Evolutionary conservation across 1,140 invertebrate genomes (phyloP).

Genomic region (Myzus persicae): DNA sequence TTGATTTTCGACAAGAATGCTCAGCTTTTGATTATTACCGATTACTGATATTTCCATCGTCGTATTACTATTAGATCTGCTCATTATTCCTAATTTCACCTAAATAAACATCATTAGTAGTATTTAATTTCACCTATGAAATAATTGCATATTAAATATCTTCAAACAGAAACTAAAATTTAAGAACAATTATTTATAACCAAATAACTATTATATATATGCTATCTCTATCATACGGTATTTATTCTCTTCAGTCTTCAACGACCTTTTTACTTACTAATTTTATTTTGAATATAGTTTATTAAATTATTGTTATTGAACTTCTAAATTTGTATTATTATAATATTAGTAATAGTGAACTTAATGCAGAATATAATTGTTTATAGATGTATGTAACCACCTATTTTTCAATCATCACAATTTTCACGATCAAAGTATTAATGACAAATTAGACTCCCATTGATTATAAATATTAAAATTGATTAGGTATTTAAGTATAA

Average conservation of each 20-base stretch:
- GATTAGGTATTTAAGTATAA: too few species aligned
- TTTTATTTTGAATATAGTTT: neutral
- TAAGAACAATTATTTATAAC: neutral
- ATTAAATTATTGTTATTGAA: neutral
- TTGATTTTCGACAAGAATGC: constrained; percentile 49
- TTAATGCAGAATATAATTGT: neutral
- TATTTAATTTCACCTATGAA: neutral
- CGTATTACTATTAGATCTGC: neutral
- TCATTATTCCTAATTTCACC: constrained; percentile 19
- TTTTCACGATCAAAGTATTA: neutral
- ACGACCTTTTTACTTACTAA: neutral
- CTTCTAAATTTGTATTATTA: neutral
- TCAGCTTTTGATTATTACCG: neutral
- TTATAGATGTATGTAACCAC: neutral
- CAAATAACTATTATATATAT: neutral
- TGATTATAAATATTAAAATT: too few species aligned
- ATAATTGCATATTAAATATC: neutral
- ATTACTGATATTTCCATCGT: neutral
- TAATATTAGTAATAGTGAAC: neutral
- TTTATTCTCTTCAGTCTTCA: neutral
- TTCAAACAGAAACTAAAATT: neutral
- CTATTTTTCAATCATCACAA: neutral
- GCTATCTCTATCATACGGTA: neutral
- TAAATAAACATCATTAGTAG: neutral
- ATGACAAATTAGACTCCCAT: neutral